Evolutionary conservation across 2,888 invertebrate genomes (phyloP).

Genomic region (Cactoblastis cactorum): DNA sequence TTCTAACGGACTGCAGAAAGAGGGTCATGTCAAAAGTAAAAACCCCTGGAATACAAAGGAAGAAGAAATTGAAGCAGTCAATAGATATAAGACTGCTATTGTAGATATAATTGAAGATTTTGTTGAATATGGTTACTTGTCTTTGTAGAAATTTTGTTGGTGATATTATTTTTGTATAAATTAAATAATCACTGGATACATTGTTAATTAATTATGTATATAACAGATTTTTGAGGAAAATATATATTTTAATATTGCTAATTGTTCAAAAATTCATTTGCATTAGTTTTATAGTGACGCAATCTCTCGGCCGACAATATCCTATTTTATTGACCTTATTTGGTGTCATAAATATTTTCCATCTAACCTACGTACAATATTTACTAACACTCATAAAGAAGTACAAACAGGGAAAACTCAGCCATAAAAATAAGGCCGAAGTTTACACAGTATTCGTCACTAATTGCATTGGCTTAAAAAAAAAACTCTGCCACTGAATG

Average conservation of each 20-base stretch:
- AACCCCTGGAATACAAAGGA: slow-evolving; percentile 35
- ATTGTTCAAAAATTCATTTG: no score
- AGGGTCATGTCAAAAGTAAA: slow-evolving; percentile 65
- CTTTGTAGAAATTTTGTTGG: background rate
- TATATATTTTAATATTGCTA: no score
- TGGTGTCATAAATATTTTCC: no score
- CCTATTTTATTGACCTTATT: no score
- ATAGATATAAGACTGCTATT: slow-evolving; percentile 45
- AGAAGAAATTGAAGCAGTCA: slow-evolving; percentile 42
- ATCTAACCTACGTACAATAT: no score
- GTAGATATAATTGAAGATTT: slow-evolving; percentile 56
- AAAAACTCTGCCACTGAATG: background rate
- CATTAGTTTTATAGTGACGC: no score
- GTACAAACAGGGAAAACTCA: no score
- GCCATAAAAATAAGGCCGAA: background rate
- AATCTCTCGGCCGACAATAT: no score
- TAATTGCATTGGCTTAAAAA: background rate
- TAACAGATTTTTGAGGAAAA: background rate
- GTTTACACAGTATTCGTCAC: background rate
- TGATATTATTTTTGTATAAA: background rate
- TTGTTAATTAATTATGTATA: background rate
- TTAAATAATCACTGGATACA: background rate
- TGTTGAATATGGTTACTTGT: slow-evolving; percentile 41
- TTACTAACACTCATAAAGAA: no score
- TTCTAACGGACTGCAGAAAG: slow-evolving; percentile 57